Evolutionary conservation across 2,797 vertebrate genomes (phyloP).

Genomic region (Sparidentex hasta): DNA sequence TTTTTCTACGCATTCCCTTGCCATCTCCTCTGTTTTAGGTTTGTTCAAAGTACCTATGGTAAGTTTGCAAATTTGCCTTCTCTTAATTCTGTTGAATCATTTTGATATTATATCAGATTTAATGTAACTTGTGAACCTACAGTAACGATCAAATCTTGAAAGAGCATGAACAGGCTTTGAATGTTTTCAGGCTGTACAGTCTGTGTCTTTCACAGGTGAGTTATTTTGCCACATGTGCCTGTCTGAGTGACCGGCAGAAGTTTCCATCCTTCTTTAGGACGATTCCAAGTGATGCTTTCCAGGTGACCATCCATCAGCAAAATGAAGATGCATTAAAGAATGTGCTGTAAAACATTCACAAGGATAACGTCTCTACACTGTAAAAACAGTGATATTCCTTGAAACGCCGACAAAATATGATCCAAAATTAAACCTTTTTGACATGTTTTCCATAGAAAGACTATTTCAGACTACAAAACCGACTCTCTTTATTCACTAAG

Average conservation of each 20-base stretch:
- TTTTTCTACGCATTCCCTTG: conserved; percentile 61
- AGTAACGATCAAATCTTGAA: neutral
- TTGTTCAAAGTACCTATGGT: conserved; percentile 70
- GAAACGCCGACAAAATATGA: neutral
- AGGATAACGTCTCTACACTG: too few species aligned
- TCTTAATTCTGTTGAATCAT: accelerated
- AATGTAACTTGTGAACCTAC: neutral
- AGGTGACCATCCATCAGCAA: conserved; percentile 50
- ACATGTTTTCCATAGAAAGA: too few species aligned
- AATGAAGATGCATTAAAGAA: neutral
- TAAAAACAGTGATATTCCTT: too few species aligned
- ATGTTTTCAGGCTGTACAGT: neutral
- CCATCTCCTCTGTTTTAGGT: conserved; percentile 62
- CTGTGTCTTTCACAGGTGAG: conserved; percentile 74
- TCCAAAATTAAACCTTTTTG: too few species aligned
- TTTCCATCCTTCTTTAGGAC: conserved; percentile 73
- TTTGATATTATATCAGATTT: neutral
- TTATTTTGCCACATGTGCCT: conserved; percentile 73
- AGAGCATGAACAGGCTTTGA: accelerated
- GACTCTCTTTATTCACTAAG: conserved; percentile 20
- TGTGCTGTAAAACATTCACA: too few species aligned
- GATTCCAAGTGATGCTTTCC: conserved; percentile 80
- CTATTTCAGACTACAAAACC: neutral
- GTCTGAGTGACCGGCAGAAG: too few species aligned
- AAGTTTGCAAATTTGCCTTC: conserved; percentile 18